Evolutionary conservation across 64 coral and sea anemone genomes (phyloP).

Genomic region (Stichodactyla helianthus): DNA sequence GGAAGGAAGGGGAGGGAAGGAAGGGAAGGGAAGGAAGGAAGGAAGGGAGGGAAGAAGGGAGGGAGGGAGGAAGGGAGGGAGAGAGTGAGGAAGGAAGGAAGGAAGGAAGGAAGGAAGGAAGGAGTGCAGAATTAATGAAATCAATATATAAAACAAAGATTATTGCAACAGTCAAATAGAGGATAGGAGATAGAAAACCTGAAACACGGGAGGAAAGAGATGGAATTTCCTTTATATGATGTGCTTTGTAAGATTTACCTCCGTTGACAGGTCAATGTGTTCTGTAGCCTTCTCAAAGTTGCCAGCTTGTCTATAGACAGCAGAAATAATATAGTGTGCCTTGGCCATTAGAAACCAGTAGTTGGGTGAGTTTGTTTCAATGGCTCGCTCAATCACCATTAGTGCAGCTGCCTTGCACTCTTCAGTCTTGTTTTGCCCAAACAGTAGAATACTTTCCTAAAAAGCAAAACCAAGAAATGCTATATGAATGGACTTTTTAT

Average conservation of each 20-base stretch:
- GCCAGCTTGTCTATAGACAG: slow-evolving; percentile 27
- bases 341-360: slow-evolving; percentile 28
- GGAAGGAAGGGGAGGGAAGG: background rate
- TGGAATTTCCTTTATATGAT: too few relatives aligned
- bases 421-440: slow-evolving; percentile 37
- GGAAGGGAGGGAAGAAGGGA: background rate
- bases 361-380: slow-evolving; percentile 7
- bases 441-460: slow-evolving; percentile 43
- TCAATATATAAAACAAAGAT: too few relatives aligned
- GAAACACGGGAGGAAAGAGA: too few relatives aligned
- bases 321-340: slow-evolving; percentile 48
- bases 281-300: slow-evolving; percentile 21
- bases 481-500: too few relatives aligned
- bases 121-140: too few relatives aligned
- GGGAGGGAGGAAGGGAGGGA: background rate
- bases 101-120: too few relatives aligned
- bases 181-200: too few relatives aligned
- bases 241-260: slow-evolving; percentile 10
- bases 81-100: background rate
- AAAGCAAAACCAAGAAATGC: background rate
- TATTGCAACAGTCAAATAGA: too few relatives aligned
- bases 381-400: background rate
- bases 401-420: background rate
- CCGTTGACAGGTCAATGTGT: slow-evolving; percentile 34
- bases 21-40: background rate